Base-by-base conservation (phyloP, 2,888 invertebrate species). In the Frankliniella fusca region DNA sequence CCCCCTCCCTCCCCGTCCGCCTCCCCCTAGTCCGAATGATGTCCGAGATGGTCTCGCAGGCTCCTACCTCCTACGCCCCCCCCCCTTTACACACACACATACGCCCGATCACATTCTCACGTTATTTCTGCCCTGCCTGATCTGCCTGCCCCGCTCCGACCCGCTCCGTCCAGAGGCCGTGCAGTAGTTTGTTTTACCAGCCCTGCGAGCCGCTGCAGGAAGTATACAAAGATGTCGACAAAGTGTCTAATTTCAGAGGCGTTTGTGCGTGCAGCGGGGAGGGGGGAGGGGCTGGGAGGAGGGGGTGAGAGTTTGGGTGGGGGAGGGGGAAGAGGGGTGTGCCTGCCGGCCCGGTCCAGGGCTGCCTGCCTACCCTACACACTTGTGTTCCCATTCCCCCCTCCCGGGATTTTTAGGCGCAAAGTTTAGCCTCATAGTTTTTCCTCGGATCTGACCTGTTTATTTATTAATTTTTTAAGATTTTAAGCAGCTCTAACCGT, bases 181-280 rank as follows among this genome's bases (percentile, higher is more conserved):
- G 23, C 70, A 27, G 27, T 76, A 76, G 70, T 76, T 76, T 76
- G 70, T 76, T 76, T 76, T 76, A 23, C 70, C 70, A 76, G 70
- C 70, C 23, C 70, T 15, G 54, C 54, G 38, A 54, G 54, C 54
- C 54, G 38, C 38, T 27, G 27, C 70, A 23, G 70, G 27, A 76
- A 76, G 70, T 76, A 76, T 76, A 76, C 70, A 76, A 76, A 76
- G 70, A 76, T 76, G 70, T 76, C 70, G 70, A 76, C 70, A 76
- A 76, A 76, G 70, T 76, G 70, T 76, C 70, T 76, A 76, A 76
- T 76, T 76, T 76, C 70, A 27, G 70, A 23, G 70, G 23, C 23
- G 11, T n/a, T 12, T 18, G 20, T n/a, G 70, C 11, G 23, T 70
- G 20, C 12, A 8, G 70, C 27, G 7, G 61, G 12, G 61, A 7